Evolutionary conservation across 2,888 invertebrate genomes (phyloP), one percentile per base, ranked within the genome.

Genomic region (Microchrysa polita): DNA sequence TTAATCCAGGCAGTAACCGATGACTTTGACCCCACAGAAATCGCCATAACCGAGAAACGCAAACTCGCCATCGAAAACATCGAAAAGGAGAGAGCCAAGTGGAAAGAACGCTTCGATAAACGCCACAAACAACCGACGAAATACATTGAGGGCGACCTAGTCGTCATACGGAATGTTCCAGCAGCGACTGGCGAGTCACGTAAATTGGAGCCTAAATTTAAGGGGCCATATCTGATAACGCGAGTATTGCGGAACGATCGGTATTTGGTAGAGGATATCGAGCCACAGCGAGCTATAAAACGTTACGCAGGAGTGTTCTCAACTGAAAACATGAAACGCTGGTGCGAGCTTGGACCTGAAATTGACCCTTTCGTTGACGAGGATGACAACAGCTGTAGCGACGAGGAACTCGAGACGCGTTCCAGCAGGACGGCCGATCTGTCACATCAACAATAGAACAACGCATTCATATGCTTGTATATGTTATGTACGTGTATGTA

Each of bases 111-210:
- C 16, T 69, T 55, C 18, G 69, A 69, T 18, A n/a, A 5, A 12
- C 5, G n/a, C 7, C 71, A 71, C 42, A 20, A 23, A 5, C 16
- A 5, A 44, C 57, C 57, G 7, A 4, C 5, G 5, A 52, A 14
- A 10, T 1, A 52, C 52, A 52, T 10, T 5, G 12, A 16, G 5
- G 52, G 52, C 14, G 52, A 16, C 9, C 69, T 53, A 4, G 22
- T 57, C 5, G 57, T 71, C 2, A 1, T 48, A 7, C 34, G 61
- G 20, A 10, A 72, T 27, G 61, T 23, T 10, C 27, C 53, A 7
- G 1, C 44, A 7, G 44, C 72, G 9, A 61, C 72, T 5, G 67
- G 48, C 5, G 74, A 74, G 18, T 76, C 77, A 16, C 59, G 77
- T 52, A 34, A 34, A 34, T 34, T 5, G 7, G 27, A 34, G 7